Evolutionary conservation across 2,888 invertebrate genomes (phyloP).

Genomic region (Agapostemon virescens): DNA sequence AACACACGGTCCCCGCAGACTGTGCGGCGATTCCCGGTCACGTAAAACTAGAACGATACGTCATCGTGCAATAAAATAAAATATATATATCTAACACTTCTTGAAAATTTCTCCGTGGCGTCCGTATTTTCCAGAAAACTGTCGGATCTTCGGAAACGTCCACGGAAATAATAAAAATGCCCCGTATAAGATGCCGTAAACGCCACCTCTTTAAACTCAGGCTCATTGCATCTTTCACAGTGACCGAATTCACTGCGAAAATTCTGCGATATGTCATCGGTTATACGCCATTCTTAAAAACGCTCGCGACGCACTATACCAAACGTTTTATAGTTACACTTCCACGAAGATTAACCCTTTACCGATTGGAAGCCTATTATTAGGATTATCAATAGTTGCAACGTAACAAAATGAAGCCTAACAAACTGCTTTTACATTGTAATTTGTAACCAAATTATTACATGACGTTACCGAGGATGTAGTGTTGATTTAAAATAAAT

Average conservation of each 20-base stretch:
- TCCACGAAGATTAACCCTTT: too few relatives aligned
- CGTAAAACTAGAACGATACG: constrained; percentile 11
- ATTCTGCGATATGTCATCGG: background rate
- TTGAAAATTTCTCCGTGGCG: background rate
- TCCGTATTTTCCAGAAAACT: background rate
- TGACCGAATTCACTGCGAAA: background rate
- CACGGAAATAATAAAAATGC: constrained; percentile 1
- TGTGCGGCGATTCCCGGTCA: constrained; percentile 3
- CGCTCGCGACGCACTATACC: background rate
- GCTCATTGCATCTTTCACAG: background rate
- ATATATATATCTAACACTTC: background rate
- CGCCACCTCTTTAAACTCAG: background rate
- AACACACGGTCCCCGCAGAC: background rate
- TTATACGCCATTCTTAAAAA: background rate
- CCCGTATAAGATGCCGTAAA: background rate
- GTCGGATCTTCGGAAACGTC: background rate
- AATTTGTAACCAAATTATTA: too few relatives aligned
- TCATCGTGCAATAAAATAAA: constrained; percentile 9
- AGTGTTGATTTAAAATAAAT: too few relatives aligned
- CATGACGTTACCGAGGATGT: too few relatives aligned
- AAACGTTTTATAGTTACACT: too few relatives aligned
- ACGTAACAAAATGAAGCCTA: too few relatives aligned
- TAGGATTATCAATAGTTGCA: too few relatives aligned
- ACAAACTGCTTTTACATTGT: too few relatives aligned
- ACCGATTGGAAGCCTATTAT: too few relatives aligned